Evolutionary conservation across 2,797 vertebrate genomes (phyloP), one percentile per base, ranked within the genome.

Genomic region (Huso huso): DNA sequence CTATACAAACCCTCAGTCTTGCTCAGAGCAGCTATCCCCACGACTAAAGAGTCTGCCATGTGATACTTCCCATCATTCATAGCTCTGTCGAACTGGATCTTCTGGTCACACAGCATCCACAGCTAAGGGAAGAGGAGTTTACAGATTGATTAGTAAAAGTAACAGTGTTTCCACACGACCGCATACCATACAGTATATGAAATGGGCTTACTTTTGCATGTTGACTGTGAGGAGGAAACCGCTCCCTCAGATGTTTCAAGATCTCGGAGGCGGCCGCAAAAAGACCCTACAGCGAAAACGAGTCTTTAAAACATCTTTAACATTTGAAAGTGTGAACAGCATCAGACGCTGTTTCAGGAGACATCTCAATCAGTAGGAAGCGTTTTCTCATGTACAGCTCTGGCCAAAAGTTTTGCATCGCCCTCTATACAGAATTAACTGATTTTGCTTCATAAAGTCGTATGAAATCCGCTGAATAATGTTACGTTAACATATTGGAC

Each of bases 101-200:
- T 97, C 71, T 98, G 90, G 78, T 98, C 94, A 78, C 94, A 97
- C 4, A 99, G 84, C 96, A 98, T 98, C 97, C 97, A 99, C 18
- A 98, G 88, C 96, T 98, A 74, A 68, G 70, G 62, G n/a, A 72
- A 57, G 23, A 62, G 62, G 63, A 51, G 23, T 37, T 37, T 37
- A 37, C 23, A 37, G 23, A 37, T 37, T 37, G 23, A 37, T 37
- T 37, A 37, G 23, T 37, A 37, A 37, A 37, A 37, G 23, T 3
- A 37, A 37, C 23, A 37, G 23, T 2, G 23, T 37, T 37, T 37
- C 23, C 23, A 37, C 2, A 37, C 23, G 4, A 37, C 23, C 1
- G 23, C 23, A 37, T 37, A 37, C 23, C 2, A 37, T 37, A 37
- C 23, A 37, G 23, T 37, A 37, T 10, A 64, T 7, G 23, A 37